A percentile compares a stretch with the other conserved stretches of the same genome.
phyloP scores from a whole-genome alignment of 1,140 invertebrate genomes.

The Drosophila azteca region DNA sequence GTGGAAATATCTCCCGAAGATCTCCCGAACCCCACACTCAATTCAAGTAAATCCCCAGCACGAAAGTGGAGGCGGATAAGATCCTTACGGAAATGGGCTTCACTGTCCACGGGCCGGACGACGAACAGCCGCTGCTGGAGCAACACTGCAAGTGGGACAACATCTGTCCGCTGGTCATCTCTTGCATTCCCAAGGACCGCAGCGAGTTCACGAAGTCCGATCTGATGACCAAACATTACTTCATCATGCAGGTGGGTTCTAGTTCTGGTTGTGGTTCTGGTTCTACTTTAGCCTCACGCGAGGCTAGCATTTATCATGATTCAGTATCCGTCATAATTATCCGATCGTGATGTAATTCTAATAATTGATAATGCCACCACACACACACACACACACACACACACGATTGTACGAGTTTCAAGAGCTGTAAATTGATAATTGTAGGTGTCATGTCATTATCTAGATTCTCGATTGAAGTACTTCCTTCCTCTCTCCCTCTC shows the following conservation, averaged over 20 bases:
- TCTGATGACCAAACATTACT: constrained; percentile 85
- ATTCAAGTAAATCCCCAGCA: constrained; percentile 23
- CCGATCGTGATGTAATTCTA: no score
- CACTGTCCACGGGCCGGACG: constrained; percentile 70
- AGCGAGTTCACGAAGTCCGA: constrained; percentile 77
- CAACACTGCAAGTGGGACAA: constrained; percentile 87
- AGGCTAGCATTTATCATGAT: no score
- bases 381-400: no score
- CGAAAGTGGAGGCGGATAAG: constrained; percentile 64
- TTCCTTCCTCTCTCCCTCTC: neutral
- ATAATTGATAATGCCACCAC: no score
- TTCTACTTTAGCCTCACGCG: no score
- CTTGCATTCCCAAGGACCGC: constrained; percentile 85
- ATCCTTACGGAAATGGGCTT: constrained; percentile 66
- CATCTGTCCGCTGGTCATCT: constrained; percentile 89
- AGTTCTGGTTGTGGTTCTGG: no score
- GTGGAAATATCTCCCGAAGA: constrained; percentile 14
- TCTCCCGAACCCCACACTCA: no score
- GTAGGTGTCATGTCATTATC: no score
- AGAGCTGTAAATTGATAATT: no score
- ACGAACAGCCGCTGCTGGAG: constrained; percentile 80
- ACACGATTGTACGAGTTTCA: no score
- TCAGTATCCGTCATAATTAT: no score
- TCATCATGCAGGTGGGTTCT: constrained; percentile 86
- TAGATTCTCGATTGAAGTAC: no score